phyloP scores from a whole-genome alignment of 2,113 vertebrate genomes.

The Myrmecobius fasciatus region DNA sequence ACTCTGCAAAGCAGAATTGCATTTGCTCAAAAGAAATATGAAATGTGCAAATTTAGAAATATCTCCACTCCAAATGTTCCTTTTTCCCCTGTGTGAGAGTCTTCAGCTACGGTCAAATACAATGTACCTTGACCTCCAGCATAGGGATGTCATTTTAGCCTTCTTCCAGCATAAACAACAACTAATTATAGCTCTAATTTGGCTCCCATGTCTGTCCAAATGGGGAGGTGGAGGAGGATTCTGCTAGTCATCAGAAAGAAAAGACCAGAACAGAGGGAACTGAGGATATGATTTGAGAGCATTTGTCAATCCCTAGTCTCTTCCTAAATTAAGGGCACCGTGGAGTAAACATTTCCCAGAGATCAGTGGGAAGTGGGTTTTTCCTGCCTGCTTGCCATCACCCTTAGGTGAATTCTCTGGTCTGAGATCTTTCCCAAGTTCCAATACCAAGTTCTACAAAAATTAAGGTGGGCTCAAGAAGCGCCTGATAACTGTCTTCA shows the following conservation, averaged over 20 bases:
- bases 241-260: not conserved
- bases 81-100: not conserved
- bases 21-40: not conserved
- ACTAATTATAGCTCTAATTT: not conserved
- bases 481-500: no score
- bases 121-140: not conserved
- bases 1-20: not conserved
- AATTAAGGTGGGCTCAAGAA: no score
- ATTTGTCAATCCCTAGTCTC: not conserved
- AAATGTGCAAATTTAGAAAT: not conserved
- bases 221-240: not conserved
- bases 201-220: not conserved
- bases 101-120: not conserved
- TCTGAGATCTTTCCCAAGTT: not conserved
- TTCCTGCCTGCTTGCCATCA: no score
- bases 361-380: no score
- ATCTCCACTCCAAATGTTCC: not conserved
- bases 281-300: not conserved
- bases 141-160: not conserved
- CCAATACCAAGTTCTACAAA: not conserved
- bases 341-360: not conserved
- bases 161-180: not conserved
- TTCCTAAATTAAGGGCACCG: not conserved
- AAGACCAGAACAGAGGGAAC: not conserved
- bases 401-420: not conserved